A percentile compares a stretch with the other conserved stretches of the same genome.
These are phyloP conservation scores for Clupea harengus DNA, from an alignment of 2,113 vertebrate species.

Conservation along the genomic window DNA sequence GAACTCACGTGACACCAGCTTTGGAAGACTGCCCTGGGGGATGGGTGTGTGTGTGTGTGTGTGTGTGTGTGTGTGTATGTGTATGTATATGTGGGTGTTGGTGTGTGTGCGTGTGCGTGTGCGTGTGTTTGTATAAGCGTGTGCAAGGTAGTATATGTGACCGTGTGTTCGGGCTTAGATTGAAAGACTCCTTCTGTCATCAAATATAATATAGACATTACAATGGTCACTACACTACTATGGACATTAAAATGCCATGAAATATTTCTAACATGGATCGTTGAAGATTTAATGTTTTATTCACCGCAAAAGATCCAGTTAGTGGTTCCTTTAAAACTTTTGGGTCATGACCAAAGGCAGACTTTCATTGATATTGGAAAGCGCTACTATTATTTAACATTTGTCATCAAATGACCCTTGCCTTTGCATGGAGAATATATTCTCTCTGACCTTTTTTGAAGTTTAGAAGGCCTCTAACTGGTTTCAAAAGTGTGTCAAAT, in stretches of 20 bases:
- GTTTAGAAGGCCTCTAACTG: not conserved
- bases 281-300: not conserved
- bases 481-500: not conserved
- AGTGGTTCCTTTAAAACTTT: not conserved
- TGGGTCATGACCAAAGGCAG: not conserved
- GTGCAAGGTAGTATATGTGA: not conserved
- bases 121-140: not conserved
- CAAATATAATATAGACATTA: not conserved
- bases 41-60: conserved; percentile 40
- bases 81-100: conserved; percentile 33
- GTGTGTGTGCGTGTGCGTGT: not conserved
- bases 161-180: not conserved
- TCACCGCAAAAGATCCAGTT: not conserved
- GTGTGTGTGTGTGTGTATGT: not conserved
- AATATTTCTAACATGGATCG: not conserved
- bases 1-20: conserved; percentile 11
- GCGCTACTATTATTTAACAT: not conserved
- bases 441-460: not conserved
- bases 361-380: not conserved
- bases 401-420: conserved; percentile 10
- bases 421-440: not conserved
- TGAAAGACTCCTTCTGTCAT: not conserved
- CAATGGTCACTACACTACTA: not conserved
- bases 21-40: not conserved
- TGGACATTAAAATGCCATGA: not conserved